Base-by-base conservation (phyloP, 2,888 invertebrate genomes). In the Lasioglossum pauxillum region DNA sequence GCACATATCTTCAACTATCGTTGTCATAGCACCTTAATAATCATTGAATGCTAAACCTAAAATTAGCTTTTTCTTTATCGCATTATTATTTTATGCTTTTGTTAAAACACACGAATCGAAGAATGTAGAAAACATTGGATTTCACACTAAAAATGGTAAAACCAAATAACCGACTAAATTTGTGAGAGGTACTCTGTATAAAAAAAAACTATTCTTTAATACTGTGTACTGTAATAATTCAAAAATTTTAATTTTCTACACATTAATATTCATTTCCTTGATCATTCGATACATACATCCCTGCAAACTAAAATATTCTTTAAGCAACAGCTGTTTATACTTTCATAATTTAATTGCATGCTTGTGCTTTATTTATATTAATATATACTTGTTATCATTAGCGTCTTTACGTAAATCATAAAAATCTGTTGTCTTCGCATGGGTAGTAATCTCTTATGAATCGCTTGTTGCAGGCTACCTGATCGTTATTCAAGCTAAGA, bases 371-470 rank as follows among this genome's bases (percentile, higher is more conserved):
- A 84, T 87, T 79, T 85, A 82, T 85, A 82, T 86, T 80, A 84
- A 81, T 83, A 72, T 80, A 27, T 76, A 64, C 41, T 44, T n/a
- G 64, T 88, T 75, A 80, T 75, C 71, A 69, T 78, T 88, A 74
- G 76, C 79, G 44, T 60, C 79, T 71, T 82, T 81, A 69, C 49
- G 46, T 78, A 76, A 57, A 77, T 49, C 23, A 85, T 77, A 73
- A 77, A 73, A 77, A 75, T 75, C 73, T 83, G 35, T 75, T 82
- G 71, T 84, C 74, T 87, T 90, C 92, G 93, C 93, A 93, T 93
- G 93, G 89, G 93, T 93, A 93, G 93, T 92, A 90, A 92, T 89
- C 86, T 90, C 78, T 93, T 92, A 91, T 87, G 86, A 92, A 91
- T 85, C 89, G 90, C 91, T 91, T 92, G 91, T 92, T 91, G 88